Evolutionary conservation across 2,797 vertebrate genomes (phyloP), one percentile per base, ranked within the genome.

Genomic region (Protosalanx chinensis): DNA sequence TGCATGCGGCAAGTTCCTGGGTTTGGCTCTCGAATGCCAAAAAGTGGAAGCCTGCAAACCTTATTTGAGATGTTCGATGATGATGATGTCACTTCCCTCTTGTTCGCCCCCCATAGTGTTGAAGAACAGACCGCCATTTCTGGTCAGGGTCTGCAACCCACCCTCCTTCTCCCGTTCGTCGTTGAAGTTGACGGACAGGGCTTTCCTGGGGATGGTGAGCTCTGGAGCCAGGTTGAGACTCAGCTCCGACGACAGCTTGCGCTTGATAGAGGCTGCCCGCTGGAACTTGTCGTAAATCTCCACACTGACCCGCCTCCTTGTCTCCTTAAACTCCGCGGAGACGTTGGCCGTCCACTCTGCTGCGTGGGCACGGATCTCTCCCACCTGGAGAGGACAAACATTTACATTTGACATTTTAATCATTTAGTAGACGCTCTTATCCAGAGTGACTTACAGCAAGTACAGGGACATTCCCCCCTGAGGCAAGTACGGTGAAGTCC

Each of bases 211-310:
- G 2, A 94, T 90, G 2, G 93, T 94, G 87, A 96, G 88, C 75
- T 98, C 97, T 74, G 95, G 92, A 63, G 82, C 89, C 4, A 94
- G 91, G 80, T 86, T 94, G 53, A 96, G 94, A 0, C 94, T 93
- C 1, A 98, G 90, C 30, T 98, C 97, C 0, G 95, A 92, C 0
- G 97, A 98, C 35, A 98, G 93, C 85, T 98, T 98, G 81, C 96
- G 93, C 81, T 98, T 98, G 70, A 98, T 96, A 3, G 97, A 98
- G 0, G 97, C 92, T 29, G 97, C 97, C 0, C 97, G 88, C 85
- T 98, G 97, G 85, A 98, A 97, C 85, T 98, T 98, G 86, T 98
- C 97, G 0, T 96, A 96, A 81, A 98, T 95, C 86, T 98, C 97
- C 65, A 98, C 94, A 0, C 97, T 98, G 29, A 98, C 91, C 18